phyloP scores from a whole-genome alignment of 1,140 invertebrate species.

The Camponotus pennsylvanicus region DNA sequence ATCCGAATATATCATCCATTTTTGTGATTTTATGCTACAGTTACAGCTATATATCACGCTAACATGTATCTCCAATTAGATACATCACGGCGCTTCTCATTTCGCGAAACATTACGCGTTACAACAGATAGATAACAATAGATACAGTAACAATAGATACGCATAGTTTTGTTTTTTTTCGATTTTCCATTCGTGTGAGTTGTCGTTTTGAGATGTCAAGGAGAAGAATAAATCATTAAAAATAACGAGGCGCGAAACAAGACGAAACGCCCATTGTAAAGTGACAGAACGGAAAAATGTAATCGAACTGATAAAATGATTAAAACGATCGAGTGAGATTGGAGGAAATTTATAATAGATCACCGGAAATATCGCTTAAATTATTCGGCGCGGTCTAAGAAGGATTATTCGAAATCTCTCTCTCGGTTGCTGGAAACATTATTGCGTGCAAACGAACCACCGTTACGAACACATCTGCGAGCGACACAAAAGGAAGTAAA shows the following conservation, averaged over 20 bases:
- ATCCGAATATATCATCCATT: neutral
- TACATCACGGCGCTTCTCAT: neutral
- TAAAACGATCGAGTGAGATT: constrained; percentile 1
- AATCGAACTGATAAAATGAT: constrained; percentile 15
- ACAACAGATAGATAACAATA: neutral
- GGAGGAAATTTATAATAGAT: neutral
- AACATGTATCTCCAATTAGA: constrained; percentile 21
- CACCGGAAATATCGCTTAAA: neutral
- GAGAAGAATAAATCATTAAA: constrained; percentile 3
- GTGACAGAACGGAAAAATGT: neutral
- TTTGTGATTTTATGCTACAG: neutral
- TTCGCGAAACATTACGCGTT: neutral
- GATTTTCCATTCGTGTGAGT: neutral
- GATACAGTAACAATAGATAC: no score
- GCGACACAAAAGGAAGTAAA: constrained; percentile 40
- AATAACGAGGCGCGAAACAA: neutral
- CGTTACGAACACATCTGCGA: constrained; percentile 41
- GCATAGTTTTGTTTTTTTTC: neutral
- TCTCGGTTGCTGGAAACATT: neutral
- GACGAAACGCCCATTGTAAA: no score
- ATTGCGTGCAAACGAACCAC: constrained; percentile 7
- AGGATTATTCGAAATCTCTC: constrained; percentile 40
- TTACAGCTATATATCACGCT: neutral
- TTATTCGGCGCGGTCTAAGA: neutral
- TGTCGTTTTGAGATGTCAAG: neutral